phyloP scores from a whole-genome alignment of 2,797 vertebrate genomes.

The Leuciscus waleckii region DNA sequence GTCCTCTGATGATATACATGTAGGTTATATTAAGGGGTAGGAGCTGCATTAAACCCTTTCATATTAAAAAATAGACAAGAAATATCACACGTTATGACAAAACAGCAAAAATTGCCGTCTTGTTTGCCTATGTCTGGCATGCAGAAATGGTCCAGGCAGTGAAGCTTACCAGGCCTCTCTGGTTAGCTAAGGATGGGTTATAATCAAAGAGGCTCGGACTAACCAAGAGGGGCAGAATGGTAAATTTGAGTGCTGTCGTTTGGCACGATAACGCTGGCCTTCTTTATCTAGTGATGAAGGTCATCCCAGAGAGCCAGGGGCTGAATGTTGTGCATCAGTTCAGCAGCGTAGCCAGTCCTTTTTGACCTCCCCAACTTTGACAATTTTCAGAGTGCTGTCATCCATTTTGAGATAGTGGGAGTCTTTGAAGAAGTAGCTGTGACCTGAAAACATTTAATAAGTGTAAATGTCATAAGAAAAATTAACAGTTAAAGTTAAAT shows the following conservation, averaged over 20 bases:
- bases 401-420: conserved; percentile 94
- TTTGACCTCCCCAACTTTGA: conserved; percentile 95
- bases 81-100: conserved; percentile 72
- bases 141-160: conserved; percentile 46
- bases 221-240: conserved; percentile 69
- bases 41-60: conserved; percentile 63
- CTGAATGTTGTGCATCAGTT: conserved; percentile 66
- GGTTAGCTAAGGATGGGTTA: conserved; percentile 70
- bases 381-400: conserved; percentile 94
- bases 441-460: conserved; percentile 75
- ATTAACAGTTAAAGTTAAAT: background rate
- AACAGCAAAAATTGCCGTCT: conserved; percentile 55
- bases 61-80: conserved; percentile 68
- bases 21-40: conserved; percentile 62
- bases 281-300: conserved; percentile 61
- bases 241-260: conserved; percentile 77
- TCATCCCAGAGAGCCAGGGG: conserved; percentile 59
- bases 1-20: conserved; percentile 66
- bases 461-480: background rate
- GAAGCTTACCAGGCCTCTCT: conserved; percentile 59
- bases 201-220: conserved; percentile 62
- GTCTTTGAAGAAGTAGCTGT: conserved; percentile 98
- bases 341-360: conserved; percentile 96
- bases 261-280: conserved; percentile 63
- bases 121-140: conserved; percentile 51